Evolutionary conservation across 1,140 invertebrate genomes (phyloP).

Genomic region (Drosophila obscura): DNA sequence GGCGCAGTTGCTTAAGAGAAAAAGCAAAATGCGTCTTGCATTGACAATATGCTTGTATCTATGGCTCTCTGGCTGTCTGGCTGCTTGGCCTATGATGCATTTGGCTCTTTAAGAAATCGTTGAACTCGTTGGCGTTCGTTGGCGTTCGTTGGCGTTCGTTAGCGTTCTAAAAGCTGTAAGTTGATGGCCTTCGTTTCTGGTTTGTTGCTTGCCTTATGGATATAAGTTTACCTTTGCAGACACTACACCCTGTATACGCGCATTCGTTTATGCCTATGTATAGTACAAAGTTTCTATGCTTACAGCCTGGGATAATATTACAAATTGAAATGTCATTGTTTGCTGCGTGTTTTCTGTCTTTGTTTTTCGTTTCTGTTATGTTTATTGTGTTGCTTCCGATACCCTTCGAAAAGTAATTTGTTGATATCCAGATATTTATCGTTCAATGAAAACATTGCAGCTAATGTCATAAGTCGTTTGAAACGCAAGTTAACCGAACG

Average conservation of each 20-base stretch:
- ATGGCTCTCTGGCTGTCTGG: not conserved
- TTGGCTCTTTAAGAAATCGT: constrained; percentile 51
- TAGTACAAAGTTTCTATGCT: not conserved
- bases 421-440: constrained; percentile 33
- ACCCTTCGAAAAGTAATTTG: constrained; percentile 2
- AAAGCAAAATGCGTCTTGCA: constrained; percentile 18
- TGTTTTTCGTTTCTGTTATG: constrained; percentile 6
- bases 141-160: constrained; percentile 67
- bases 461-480: constrained; percentile 75
- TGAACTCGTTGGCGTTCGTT: constrained; percentile 63
- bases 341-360: constrained; percentile 26
- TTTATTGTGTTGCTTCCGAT: constrained; percentile 31
- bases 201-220: constrained; percentile 58
- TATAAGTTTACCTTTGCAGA: constrained; percentile 28
- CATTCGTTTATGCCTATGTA: constrained; percentile 1
- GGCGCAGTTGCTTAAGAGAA: not conserved
- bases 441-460: constrained; percentile 50
- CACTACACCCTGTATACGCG: not conserved
- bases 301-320: constrained; percentile 25
- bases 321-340: constrained; percentile 68
- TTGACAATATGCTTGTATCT: constrained; percentile 28
- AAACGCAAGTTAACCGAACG: constrained; percentile 43
- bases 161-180: constrained; percentile 68
- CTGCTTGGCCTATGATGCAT: constrained; percentile 68
- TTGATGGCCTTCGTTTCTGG: constrained; percentile 76